Evolutionary conservation across 2,888 invertebrate species (phyloP).

Genomic region (Cetonia aurata): DNA sequence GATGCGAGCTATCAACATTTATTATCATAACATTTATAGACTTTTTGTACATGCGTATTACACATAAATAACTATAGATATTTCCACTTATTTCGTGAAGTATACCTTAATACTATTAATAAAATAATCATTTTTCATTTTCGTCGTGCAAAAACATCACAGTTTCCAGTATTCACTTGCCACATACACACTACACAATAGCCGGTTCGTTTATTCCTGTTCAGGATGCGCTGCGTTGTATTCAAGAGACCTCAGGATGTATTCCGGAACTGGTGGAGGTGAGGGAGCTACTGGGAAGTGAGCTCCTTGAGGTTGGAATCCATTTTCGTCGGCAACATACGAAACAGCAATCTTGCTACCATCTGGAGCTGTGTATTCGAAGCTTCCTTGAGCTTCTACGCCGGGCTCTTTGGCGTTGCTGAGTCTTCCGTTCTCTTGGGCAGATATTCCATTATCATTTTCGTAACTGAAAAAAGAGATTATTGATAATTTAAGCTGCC

Average conservation of each 20-base stretch:
- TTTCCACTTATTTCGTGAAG: no score
- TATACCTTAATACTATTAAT: no score
- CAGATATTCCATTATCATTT: slow-evolving; percentile 74
- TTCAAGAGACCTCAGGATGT: slow-evolving; percentile 77
- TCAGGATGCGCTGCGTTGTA: slow-evolving; percentile 73
- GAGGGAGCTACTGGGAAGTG: slow-evolving; percentile 69
- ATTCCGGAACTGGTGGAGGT: slow-evolving; percentile 76
- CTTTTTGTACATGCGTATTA: slow-evolving; percentile 22
- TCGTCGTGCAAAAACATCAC: slow-evolving; percentile 15
- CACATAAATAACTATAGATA: slow-evolving; percentile 6
- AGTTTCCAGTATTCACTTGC: not conserved
- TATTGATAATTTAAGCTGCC: not conserved
- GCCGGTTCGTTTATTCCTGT: slow-evolving; percentile 42
- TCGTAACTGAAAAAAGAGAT: slow-evolving; percentile 67
- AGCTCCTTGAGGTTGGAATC: slow-evolving; percentile 74
- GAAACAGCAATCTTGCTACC: slow-evolving; percentile 72
- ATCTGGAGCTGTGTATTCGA: slow-evolving; percentile 72
- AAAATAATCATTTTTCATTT: no score
- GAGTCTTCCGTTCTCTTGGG: slow-evolving; percentile 71
- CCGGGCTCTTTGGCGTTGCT: slow-evolving; percentile 67
- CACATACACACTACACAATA: slow-evolving; percentile 16
- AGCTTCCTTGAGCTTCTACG: slow-evolving; percentile 69
- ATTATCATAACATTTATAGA: not conserved
- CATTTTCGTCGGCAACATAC: slow-evolving; percentile 78
- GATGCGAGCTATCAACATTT: not conserved